Base-by-base conservation (phyloP, 2,113 vertebrate species). In the Scortum barcoo region DNA sequence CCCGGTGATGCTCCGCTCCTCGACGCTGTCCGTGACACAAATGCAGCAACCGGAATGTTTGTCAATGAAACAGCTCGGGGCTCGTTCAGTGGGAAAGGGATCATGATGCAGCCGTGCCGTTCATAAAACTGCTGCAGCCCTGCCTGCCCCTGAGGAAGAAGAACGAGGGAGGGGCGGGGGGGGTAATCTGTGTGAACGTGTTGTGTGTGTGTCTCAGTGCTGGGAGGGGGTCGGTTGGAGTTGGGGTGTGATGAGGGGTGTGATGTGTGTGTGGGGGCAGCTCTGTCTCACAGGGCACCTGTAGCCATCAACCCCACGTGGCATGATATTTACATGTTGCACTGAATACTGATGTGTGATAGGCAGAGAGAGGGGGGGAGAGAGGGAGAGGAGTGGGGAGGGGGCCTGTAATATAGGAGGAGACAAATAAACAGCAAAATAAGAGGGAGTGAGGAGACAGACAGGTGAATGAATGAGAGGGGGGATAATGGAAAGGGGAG, bases 41-140 rank as follows among this genome's bases (percentile, higher is more conserved):
- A 91, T 89, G 93, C 91, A 92, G 88, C 86, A 89, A 51, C 78
- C 82, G 78, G 75, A 14, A 70, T 84, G 92, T 91, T 93, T 88
- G 78, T 93, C 90, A 92, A 81, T 92, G 90, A 80, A 89, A 84
- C 61, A 46, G 76, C 67, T 74, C 78, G 73, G 72, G 58, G 80
- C 83, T 76, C 81, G 33, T 58, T 54, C 76, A 4, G 82, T 26
- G 57, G 82, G 57, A 57, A 76, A 22, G 38, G 77, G 84, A 86
- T 46, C 87, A 90, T 88, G 88, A 79, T 91, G 89, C 89, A 85
- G 79, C 91, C 83, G 82, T 78, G 87, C 78, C 87, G 88, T 92
- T 91, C 90, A 92, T 90, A 82, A 86, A 89, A 88, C 77, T 93
- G 85, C 91, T 91, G 93, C 93, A 93, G 91, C 93, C 92, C 91